These are phyloP conservation scores for Caenorhabditis panamensis DNA, from an alignment of 2,888 invertebrate species.

Conservation along the genomic window DNA sequence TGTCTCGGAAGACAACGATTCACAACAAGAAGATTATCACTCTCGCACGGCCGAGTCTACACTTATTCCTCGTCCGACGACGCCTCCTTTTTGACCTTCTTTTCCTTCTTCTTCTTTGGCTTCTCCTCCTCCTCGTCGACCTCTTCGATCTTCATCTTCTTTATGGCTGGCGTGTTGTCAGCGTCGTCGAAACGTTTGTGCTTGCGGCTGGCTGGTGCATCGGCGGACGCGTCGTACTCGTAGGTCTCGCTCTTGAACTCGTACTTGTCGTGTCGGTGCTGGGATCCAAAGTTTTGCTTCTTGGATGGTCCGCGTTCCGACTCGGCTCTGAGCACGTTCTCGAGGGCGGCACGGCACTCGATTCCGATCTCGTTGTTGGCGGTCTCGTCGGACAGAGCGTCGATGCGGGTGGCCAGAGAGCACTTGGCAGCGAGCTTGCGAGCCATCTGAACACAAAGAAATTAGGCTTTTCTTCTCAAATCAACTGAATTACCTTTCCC, in stretches of 20 bases:
- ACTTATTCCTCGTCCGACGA: conserved; percentile 58
- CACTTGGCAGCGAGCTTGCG: conserved; percentile 98
- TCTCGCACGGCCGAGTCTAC: conserved; percentile 39
- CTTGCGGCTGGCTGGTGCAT: conserved; percentile 68
- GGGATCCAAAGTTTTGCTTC: conserved; percentile 85
- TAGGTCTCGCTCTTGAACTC: conserved; percentile 85
- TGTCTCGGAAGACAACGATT: conserved; percentile 17
- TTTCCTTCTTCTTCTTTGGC: conserved; percentile 66
- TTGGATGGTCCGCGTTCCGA: conserved; percentile 87
- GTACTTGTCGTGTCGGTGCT: conserved; percentile 95
- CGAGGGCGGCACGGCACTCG: conserved; percentile 92
- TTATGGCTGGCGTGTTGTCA: conserved; percentile 59
- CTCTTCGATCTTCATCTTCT: conserved; percentile 70
- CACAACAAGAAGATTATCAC: conserved; percentile 63
- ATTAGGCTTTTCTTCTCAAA: not conserved
- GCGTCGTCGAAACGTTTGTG: conserved; percentile 61
- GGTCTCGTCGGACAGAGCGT: conserved; percentile 93
- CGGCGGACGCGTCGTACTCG: conserved; percentile 75
- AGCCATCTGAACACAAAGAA: conserved; percentile 84
- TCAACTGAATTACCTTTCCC: conserved; percentile 85
- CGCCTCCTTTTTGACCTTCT: conserved; percentile 58
- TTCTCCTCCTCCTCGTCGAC: conserved; percentile 52
- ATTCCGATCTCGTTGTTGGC: conserved; percentile 84
- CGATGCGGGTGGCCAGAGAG: conserved; percentile 92
- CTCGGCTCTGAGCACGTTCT: conserved; percentile 85